These are phyloP conservation scores for Heterodera filipjevi DNA, from an alignment of 2,888 invertebrate species.

Conservation along the genomic window DNA sequence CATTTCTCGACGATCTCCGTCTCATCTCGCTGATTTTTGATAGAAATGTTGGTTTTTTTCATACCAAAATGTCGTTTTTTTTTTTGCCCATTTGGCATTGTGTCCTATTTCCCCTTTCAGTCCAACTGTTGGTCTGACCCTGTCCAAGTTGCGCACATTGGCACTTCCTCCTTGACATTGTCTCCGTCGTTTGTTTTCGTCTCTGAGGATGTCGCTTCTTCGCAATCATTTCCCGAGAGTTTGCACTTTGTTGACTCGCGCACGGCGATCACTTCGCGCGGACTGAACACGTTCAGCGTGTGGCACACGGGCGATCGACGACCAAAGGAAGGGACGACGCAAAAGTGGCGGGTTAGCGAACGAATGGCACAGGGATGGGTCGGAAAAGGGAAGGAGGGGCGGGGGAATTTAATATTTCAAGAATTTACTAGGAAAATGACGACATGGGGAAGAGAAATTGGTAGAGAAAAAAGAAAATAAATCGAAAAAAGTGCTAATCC, in stretches of 20 bases:
- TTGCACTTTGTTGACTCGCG: conserved; percentile 1
- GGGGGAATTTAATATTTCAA: too few relatives aligned
- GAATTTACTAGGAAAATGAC: too few relatives aligned
- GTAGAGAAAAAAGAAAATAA: too few relatives aligned
- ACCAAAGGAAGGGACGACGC: neutral
- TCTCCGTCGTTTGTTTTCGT: neutral
- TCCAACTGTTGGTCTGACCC: neutral
- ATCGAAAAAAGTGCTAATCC: too few relatives aligned
- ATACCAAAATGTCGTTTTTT: too few relatives aligned
- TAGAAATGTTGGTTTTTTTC: neutral
- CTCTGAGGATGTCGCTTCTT: neutral
- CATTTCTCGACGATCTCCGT: neutral
- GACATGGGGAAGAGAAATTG: too few relatives aligned
- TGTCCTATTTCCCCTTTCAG: neutral
- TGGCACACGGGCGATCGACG: conserved; percentile 3
- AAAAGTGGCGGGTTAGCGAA: neutral
- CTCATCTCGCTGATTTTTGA: neutral
- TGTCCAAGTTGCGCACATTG: neutral
- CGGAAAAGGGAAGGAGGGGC: too few relatives aligned
- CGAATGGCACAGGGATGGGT: neutral
- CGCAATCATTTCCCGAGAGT: neutral
- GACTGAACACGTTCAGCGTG: neutral
- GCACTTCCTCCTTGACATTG: neutral
- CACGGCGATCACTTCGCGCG: neutral
- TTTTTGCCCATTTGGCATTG: neutral